phyloP scores from a whole-genome alignment of 2,113 vertebrate genomes.

The Chelonoidis abingdonii region DNA sequence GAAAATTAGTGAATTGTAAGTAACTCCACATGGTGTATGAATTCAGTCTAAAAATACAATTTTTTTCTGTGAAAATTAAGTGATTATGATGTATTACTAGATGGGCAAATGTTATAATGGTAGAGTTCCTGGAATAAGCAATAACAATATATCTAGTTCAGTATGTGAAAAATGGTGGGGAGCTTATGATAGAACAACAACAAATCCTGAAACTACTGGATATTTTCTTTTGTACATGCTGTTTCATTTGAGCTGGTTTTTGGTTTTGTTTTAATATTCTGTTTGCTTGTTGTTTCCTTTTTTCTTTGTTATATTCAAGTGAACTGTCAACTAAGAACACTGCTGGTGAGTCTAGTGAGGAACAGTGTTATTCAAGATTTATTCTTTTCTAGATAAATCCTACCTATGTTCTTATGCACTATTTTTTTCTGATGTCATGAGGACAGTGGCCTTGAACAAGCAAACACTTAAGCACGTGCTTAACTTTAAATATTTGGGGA shows the following conservation, averaged over 20 bases:
- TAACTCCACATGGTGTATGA: conserved; percentile 32
- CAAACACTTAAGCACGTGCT: not conserved
- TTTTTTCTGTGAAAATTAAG: not conserved
- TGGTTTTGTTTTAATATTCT: conserved; percentile 24
- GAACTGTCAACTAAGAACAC: conserved; percentile 29
- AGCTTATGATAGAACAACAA: not conserved
- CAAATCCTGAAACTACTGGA: not conserved
- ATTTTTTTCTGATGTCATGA: not conserved
- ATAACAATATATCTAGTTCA: not conserved
- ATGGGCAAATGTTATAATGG: not conserved
- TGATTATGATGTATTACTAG: not conserved
- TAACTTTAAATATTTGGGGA: not conserved
- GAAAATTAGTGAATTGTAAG: conserved; percentile 61
- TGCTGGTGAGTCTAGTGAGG: not conserved
- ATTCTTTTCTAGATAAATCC: not conserved
- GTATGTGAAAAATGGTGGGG: conserved; percentile 28
- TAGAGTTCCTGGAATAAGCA: conserved; percentile 11
- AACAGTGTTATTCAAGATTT: not conserved
- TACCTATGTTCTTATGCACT: not conserved
- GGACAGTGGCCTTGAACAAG: not conserved
- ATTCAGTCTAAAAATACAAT: not conserved
- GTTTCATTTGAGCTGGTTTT: not conserved
- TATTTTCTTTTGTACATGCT: not conserved
- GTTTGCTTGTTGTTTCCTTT: conserved; percentile 12
- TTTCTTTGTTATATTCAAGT: not conserved